Evolutionary conservation across 2,113 vertebrate species (phyloP), one percentile per base, ranked within the genome.

Genomic region (Sylvia atricapilla): DNA sequence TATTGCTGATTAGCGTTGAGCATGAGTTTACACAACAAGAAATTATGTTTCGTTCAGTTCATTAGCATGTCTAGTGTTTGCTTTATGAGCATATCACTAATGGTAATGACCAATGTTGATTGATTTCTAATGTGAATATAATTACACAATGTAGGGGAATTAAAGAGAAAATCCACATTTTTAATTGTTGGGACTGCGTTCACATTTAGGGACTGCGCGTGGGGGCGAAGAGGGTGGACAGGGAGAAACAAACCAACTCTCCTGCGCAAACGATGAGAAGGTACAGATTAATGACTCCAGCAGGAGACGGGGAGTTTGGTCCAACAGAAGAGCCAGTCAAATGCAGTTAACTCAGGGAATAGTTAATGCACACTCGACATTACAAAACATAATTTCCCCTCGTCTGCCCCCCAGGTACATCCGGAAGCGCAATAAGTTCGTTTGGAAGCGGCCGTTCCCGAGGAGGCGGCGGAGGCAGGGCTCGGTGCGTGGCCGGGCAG

Each of bases 41-140:
- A 95, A 92, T 96, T 92, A 92, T 76, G 90, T 87, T 95, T 94
- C 84, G 37, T 92, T 95, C 93, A 86, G 72, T 92, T 95, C 78
- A 66, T 93, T 89, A 93, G 91, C 90, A 39, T 85, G 84, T 86
- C 59, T 67, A 56, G 85, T 77, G 84, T 83, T 96, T 90, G 93
- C 80, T 92, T 96, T 89, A 95, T 76, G 81, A 86, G 84, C 37
- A 9, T 88, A 96, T 93, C 62, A 11, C 91, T 96, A 90, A 93
- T 87, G 94, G 95, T 96, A 94, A 78, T 79, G 89, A 93, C 88
- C 95, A 16, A 17, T 87, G 94, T 91, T 91, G 93, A 93, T 87
- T 79, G 62, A 95, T 96, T 98, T 93, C 95, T 98, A 97, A 98
- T 97, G 98, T 92, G 97, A 97, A 96, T 93, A 92, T 97, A 98